These are phyloP conservation scores for Petrocephalus sullivani DNA, from an alignment of 2,797 vertebrate species.

Conservation along the genomic window DNA sequence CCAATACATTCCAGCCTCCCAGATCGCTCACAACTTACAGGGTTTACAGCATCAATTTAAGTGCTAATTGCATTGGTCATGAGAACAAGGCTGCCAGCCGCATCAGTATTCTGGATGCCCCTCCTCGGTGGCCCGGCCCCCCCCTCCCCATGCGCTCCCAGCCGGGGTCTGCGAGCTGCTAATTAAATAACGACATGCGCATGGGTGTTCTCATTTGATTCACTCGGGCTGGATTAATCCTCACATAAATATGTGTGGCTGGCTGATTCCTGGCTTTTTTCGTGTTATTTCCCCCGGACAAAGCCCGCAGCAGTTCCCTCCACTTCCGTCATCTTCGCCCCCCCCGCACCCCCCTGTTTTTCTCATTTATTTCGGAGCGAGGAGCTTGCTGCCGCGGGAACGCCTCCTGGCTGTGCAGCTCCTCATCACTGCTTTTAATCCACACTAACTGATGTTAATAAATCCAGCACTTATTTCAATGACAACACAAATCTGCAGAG, in stretches of 20 bases:
- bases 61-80: slow-evolving; percentile 98
- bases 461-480: not conserved
- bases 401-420: not conserved
- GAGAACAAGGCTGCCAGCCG: slow-evolving; percentile 82
- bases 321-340: not conserved
- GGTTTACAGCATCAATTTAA: slow-evolving; percentile 94
- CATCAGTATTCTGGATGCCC: slow-evolving; percentile 73
- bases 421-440: not conserved
- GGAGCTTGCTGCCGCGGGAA: not conserved
- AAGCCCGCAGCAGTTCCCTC: not conserved
- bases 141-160: slow-evolving; percentile 52
- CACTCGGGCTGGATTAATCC: slow-evolving; percentile 92
- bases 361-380: not conserved
- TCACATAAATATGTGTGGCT: slow-evolving; percentile 97
- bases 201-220: slow-evolving; percentile 86
- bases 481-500: not conserved
- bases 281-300: not conserved
- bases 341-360: not conserved
- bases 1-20: slow-evolving; percentile 78
- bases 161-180: slow-evolving; percentile 77
- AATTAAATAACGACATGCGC: slow-evolving; percentile 99
- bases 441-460: slow-evolving; percentile 9
- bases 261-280: slow-evolving; percentile 47
- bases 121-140: slow-evolving; percentile 18
- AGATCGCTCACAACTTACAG: slow-evolving; percentile 87